These are phyloP conservation scores for Geopemphigus sp. DNA, from an alignment of 1,140 invertebrate genomes.

Conservation along the genomic window DNA sequence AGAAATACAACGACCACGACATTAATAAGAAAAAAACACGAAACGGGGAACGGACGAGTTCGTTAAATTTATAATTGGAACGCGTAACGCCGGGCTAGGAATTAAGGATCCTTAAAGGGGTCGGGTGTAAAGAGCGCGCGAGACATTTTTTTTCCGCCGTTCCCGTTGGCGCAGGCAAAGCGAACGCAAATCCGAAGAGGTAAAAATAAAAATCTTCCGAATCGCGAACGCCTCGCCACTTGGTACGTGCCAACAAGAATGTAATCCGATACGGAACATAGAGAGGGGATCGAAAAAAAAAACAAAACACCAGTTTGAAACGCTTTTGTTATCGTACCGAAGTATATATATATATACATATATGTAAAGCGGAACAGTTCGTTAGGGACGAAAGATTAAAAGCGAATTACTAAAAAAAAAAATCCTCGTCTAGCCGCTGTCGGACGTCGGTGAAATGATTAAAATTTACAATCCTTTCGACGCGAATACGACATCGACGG, in stretches of 20 bases:
- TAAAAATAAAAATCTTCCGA: constrained; percentile 27
- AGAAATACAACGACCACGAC: no score
- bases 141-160: constrained; percentile 9
- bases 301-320: neutral
- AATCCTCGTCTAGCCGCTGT: neutral
- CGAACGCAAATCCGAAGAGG: neutral
- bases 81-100: neutral
- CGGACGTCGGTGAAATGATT: no score
- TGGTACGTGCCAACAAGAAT: constrained; percentile 28
- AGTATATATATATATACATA: neutral
- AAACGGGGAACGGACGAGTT: constrained; percentile 7
- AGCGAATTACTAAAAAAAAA: neutral
- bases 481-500: no score
- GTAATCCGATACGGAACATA: constrained; percentile 31
- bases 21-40: neutral
- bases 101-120: constrained; percentile 21
- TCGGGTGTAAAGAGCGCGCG: constrained; percentile 6
- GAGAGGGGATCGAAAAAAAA: neutral
- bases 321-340: neutral
- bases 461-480: no score
- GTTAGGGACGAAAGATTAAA: neutral
- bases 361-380: neutral
- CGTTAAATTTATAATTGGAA: constrained; percentile 30
- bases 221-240: constrained; percentile 6
- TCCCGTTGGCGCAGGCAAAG: neutral